phyloP scores from a whole-genome alignment of 2,888 invertebrate species.

The Allacma fusca region DNA sequence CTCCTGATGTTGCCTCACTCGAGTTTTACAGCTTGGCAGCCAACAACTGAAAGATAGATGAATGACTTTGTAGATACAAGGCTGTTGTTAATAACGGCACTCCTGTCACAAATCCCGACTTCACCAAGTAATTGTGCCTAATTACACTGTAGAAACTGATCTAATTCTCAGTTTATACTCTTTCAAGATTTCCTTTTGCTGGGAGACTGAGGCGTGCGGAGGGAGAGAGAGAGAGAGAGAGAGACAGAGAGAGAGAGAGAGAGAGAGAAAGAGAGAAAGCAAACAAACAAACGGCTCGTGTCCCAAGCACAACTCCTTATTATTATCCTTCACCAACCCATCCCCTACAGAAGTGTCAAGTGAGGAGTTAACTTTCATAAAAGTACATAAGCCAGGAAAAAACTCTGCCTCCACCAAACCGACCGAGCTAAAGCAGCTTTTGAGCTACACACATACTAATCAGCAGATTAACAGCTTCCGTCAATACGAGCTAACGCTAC shows the following conservation, averaged over 20 bases:
- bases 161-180: not conserved
- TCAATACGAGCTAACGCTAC: too few species aligned
- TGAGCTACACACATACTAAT: too few species aligned
- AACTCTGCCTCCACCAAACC: too few species aligned
- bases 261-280: conserved; percentile 12
- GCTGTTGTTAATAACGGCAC: not conserved
- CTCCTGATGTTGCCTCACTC: conserved; percentile 17
- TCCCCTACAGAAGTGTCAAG: too few species aligned
- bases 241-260: conserved; percentile 4
- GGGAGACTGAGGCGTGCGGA: not conserved
- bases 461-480: too few species aligned
- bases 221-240: conserved; percentile 5
- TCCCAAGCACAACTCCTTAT: too few species aligned
- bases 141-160: conserved; percentile 3
- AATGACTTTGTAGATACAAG: conserved; percentile 19
- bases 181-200: not conserved
- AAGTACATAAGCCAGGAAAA: too few species aligned
- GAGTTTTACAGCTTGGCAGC: not conserved
- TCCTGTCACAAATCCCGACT: conserved; percentile 7
- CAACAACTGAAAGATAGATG: conserved; percentile 9
- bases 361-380: too few species aligned
- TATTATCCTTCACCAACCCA: too few species aligned
- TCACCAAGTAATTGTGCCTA: conserved; percentile 20
- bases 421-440: too few species aligned
- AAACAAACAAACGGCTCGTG: not conserved